These are phyloP conservation scores for Aegithalos caudatus DNA, from an alignment of 2,113 vertebrate genomes.

Conservation along the genomic window DNA sequence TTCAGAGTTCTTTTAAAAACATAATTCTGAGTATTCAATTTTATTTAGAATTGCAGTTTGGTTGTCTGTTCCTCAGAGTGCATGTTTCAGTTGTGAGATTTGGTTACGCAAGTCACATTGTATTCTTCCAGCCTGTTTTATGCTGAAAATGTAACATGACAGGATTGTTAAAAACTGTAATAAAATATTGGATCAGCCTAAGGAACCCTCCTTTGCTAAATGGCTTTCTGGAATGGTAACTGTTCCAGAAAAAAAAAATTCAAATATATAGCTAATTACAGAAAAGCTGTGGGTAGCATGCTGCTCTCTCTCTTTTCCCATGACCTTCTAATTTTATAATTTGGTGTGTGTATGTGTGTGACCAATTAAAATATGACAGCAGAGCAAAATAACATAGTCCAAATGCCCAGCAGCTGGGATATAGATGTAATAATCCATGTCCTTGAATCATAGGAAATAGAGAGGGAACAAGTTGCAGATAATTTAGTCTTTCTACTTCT, in stretches of 20 bases:
- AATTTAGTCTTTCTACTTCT: neutral
- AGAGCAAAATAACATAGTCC: neutral
- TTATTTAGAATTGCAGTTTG: constrained; percentile 23
- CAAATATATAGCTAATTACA: constrained; percentile 25
- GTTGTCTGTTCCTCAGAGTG: constrained; percentile 20
- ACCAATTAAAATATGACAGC: neutral
- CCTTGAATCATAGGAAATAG: neutral
- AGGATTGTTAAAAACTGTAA: constrained; percentile 30
- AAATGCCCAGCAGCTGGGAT: constrained; percentile 14
- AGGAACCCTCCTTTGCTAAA: constrained; percentile 3
- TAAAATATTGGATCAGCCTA: neutral
- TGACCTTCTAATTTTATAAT: constrained; percentile 22
- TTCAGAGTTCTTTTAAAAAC: constrained; percentile 34
- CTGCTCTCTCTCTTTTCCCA: constrained; percentile 25
- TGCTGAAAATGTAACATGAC: constrained; percentile 31
- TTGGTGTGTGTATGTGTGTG: neutral
- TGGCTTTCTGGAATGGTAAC: constrained; percentile 18
- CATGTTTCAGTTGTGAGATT: constrained; percentile 34
- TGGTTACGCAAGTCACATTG: constrained; percentile 53
- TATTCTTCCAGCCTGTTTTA: constrained; percentile 25
- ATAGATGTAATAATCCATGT: neutral
- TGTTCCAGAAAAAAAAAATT: neutral
- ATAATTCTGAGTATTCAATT: constrained; percentile 39
- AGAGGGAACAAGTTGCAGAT: neutral
- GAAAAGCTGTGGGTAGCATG: constrained; percentile 14